Evolutionary conservation across 2,888 invertebrate species (phyloP).

Genomic region (Euplagia quadripunctaria): DNA sequence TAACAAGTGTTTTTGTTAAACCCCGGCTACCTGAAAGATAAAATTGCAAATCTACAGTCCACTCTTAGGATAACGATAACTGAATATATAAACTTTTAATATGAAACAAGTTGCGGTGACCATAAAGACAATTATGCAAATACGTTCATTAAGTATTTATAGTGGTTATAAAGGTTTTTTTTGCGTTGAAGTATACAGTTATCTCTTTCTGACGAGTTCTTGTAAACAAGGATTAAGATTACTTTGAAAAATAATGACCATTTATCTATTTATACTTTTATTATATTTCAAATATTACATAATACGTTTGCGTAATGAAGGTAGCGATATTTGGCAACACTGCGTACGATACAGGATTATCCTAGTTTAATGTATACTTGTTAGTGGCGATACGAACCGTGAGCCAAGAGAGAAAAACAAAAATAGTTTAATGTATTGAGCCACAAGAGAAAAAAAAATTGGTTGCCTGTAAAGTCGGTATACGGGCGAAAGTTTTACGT

Average conservation of each 20-base stretch:
- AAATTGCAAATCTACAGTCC: not conserved
- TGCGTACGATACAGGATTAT: too few relatives aligned
- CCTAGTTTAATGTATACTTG: too few relatives aligned
- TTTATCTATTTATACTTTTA: not conserved
- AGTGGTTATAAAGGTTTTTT: not conserved
- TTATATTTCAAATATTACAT: too few relatives aligned
- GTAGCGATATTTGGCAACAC: too few relatives aligned
- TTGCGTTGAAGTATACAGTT: not conserved
- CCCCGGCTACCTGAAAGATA: not conserved
- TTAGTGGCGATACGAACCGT: too few relatives aligned
- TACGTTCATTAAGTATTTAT: not conserved
- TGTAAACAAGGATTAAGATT: not conserved
- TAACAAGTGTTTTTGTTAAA: not conserved
- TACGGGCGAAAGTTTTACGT: too few relatives aligned
- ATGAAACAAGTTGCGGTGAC: not conserved
- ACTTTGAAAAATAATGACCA: not conserved
- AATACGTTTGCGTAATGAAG: too few relatives aligned
- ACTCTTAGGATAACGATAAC: not conserved
- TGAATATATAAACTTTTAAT: not conserved
- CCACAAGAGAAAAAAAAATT: too few relatives aligned
- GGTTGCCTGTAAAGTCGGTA: too few relatives aligned
- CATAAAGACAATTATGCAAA: conserved; percentile 5
- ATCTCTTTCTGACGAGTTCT: not conserved
- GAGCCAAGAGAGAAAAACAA: too few relatives aligned
- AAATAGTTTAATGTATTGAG: too few relatives aligned